Conservation (phyloP, 2,113 vertebrate species). For the Esox niger region DNA sequence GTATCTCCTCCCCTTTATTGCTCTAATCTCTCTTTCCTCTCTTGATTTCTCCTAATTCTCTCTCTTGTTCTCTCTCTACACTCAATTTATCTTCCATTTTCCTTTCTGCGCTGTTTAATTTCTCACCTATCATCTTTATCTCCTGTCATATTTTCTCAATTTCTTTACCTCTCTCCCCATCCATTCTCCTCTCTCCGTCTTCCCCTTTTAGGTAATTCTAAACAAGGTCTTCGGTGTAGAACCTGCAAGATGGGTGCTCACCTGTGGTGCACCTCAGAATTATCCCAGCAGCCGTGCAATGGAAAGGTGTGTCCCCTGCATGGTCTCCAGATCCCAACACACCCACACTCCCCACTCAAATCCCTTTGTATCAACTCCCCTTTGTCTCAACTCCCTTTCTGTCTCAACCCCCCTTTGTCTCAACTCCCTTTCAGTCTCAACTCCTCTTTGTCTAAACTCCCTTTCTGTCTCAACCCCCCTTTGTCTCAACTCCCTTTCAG, state of each 20-base stretch:
- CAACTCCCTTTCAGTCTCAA: not conserved
- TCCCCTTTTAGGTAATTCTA: slow-evolving; percentile 80
- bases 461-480: too few relatives aligned
- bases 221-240: slow-evolving; percentile 88
- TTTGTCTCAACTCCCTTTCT: too few relatives aligned
- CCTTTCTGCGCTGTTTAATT: not conserved
- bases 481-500: too few relatives aligned
- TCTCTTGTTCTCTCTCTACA: slow-evolving; percentile 1
- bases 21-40: not conserved
- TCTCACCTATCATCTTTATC: not conserved
- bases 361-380: too few relatives aligned
- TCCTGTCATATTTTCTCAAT: not conserved
- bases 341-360: too few relatives aligned
- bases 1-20: not conserved
- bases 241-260: slow-evolving; percentile 87
- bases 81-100: too few relatives aligned
- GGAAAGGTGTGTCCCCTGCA: slow-evolving; percentile 68
- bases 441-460: too few relatives aligned
- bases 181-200: not conserved
- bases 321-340: not conserved
- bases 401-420: too few relatives aligned
- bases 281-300: slow-evolving; percentile 83
- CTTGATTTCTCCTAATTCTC: not conserved
- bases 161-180: too few relatives aligned
- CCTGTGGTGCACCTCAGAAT: slow-evolving; percentile 88